These are phyloP conservation scores for Junonia oenone DNA, from an alignment of 2,888 invertebrate genomes.

Conservation along the genomic window DNA sequence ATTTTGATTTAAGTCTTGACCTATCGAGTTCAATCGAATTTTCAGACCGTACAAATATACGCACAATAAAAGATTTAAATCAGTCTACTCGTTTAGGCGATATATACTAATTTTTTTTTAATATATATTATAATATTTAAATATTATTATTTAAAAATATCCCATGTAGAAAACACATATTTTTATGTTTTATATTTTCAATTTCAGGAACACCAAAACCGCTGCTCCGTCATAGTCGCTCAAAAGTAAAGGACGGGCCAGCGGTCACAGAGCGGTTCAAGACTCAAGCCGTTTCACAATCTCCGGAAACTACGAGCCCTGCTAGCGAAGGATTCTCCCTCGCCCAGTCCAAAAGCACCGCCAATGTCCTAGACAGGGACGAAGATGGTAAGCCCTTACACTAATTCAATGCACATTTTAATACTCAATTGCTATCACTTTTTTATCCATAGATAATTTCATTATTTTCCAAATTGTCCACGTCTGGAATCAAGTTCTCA, in stretches of 20 bases:
- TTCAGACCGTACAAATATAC: too few relatives aligned
- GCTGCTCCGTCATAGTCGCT: slow-evolving; percentile 68
- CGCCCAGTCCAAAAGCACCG: slow-evolving; percentile 63
- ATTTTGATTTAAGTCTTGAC: too few relatives aligned
- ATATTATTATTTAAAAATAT: too few relatives aligned
- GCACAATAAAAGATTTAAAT: too few relatives aligned
- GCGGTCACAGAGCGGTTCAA: slow-evolving; percentile 78
- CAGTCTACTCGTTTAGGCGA: too few relatives aligned
- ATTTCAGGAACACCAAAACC: slow-evolving; percentile 74
- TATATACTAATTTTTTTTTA: too few relatives aligned
- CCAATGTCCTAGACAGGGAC: slow-evolving; percentile 71
- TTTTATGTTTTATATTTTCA: slow-evolving; percentile 10
- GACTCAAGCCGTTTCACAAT: slow-evolving; percentile 83
- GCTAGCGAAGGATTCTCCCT: slow-evolving; percentile 48
- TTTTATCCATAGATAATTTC: slow-evolving; percentile 8
- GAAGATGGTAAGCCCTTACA: slow-evolving; percentile 64
- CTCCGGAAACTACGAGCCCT: slow-evolving; percentile 29
- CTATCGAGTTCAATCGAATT: too few relatives aligned
- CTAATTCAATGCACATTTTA: slow-evolving; percentile 1
- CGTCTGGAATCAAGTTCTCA: slow-evolving; percentile 12
- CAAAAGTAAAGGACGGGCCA: slow-evolving; percentile 62
- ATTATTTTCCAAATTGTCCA: slow-evolving; percentile 16
- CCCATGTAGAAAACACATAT: too few relatives aligned
- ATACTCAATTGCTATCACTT: slow-evolving; percentile 7
- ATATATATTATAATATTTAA: too few relatives aligned